phyloP scores from a whole-genome alignment of 2,797 vertebrate genomes.

The Pteronotus mesoamericanus region DNA sequence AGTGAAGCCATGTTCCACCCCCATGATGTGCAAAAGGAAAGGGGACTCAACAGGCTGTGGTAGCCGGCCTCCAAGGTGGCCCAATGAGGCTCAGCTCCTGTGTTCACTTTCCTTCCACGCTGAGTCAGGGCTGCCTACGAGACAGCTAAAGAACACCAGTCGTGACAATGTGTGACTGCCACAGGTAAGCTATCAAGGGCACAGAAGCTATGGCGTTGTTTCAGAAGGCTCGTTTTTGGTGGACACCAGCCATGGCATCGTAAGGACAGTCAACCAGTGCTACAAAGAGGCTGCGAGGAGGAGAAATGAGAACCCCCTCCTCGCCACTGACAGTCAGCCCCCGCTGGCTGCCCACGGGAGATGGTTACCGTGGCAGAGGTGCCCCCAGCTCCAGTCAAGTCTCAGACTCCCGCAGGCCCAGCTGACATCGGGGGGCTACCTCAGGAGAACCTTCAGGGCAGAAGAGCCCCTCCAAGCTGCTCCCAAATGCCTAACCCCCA shows the following conservation, averaged over 20 bases:
- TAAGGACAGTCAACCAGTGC: neutral
- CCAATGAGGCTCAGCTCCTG: accelerated
- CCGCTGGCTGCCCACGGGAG: neutral
- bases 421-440: neutral
- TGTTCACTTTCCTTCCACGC: neutral
- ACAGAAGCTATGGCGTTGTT: neutral
- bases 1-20: neutral
- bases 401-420: neutral
- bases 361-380: neutral
- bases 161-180: neutral
- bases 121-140: neutral
- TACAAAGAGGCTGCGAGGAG: accelerated
- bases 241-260: neutral
- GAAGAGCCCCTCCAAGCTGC: neutral
- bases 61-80: neutral
- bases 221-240: neutral
- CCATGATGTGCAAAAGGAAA: neutral
- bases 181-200: neutral
- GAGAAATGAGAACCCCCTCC: neutral
- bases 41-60: neutral
- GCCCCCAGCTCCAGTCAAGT: neutral
- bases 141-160: neutral
- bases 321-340: neutral
- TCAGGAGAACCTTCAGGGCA: neutral
- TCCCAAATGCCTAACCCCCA: neutral